Evolutionary conservation across 2,888 invertebrate species (phyloP).

Genomic region (Abscondita cerata): DNA sequence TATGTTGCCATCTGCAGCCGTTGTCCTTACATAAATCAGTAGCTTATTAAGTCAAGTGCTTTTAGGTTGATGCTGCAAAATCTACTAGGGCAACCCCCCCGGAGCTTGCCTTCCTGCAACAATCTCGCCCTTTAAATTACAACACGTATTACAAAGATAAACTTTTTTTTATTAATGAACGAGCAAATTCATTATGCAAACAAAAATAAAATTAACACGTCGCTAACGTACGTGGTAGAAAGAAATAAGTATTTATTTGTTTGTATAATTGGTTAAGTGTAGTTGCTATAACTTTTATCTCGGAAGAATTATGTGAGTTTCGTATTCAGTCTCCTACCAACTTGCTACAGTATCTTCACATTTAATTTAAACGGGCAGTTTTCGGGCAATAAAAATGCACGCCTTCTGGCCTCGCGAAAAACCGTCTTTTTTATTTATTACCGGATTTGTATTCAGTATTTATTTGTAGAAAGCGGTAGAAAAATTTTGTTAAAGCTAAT

Average conservation of each 20-base stretch:
- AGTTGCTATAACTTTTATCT: constrained; percentile 39
- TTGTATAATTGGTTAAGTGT: constrained; percentile 31
- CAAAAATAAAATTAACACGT: background rate
- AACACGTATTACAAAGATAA: background rate
- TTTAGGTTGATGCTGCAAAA: constrained; percentile 34
- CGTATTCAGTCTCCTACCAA: constrained; percentile 50
- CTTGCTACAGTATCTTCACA: constrained; percentile 58
- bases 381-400: constrained; percentile 62
- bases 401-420: constrained; percentile 60
- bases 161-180: background rate
- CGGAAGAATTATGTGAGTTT: constrained; percentile 52
- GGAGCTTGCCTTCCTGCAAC: constrained; percentile 17
- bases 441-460: constrained; percentile 38
- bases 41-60: constrained; percentile 50
- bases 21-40: constrained; percentile 38
- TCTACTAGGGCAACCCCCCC: constrained; percentile 13
- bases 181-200: background rate
- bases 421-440: constrained; percentile 61
- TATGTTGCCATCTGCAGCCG: constrained; percentile 48
- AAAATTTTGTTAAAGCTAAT: constrained; percentile 22
- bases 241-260: constrained; percentile 25
- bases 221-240: background rate
- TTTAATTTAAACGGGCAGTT: constrained; percentile 62
- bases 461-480: constrained; percentile 39
- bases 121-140: constrained; percentile 7